phyloP scores from a whole-genome alignment of 2,113 vertebrate genomes.

The Arothron firmamentum region DNA sequence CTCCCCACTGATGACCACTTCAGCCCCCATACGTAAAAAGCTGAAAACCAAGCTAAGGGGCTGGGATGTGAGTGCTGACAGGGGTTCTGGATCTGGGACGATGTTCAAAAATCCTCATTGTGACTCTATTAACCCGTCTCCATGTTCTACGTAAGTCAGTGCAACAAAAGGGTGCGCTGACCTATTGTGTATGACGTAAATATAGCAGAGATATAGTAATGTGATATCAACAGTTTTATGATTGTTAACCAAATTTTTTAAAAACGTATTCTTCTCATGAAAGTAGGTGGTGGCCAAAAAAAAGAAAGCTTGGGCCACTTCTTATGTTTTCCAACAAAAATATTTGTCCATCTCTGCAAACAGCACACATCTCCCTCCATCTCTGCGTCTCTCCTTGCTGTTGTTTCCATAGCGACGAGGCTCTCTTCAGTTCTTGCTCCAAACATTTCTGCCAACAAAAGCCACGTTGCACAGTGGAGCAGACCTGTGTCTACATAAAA shows the following conservation, averaged over 20 bases:
- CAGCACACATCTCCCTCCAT: conserved; percentile 39
- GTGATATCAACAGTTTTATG: neutral
- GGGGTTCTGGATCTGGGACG: conserved; percentile 23
- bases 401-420: conserved; percentile 79
- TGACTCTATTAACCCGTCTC: conserved; percentile 20
- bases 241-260: neutral
- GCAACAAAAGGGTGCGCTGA: conserved; percentile 33
- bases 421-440: conserved; percentile 72
- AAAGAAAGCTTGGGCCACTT: neutral
- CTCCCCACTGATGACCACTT: conserved; percentile 59
- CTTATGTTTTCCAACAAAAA: conserved; percentile 44
- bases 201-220: conserved; percentile 1
- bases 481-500: conserved; percentile 66
- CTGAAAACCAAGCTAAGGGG: neutral
- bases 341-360: conserved; percentile 68
- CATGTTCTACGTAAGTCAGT: neutral
- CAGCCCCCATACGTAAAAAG: conserved; percentile 27
- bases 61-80: conserved; percentile 26
- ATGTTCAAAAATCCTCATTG: conserved; percentile 16
- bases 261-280: neutral
- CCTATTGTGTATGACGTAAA: conserved; percentile 15
- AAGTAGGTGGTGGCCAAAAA: conserved; percentile 31
- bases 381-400: conserved; percentile 55
- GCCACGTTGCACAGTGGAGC: conserved; percentile 72
- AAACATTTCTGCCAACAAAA: conserved; percentile 75